Evolutionary conservation across 2,888 invertebrate species (phyloP), one percentile per base, ranked within the genome.

Genomic region (Troides helena): DNA sequence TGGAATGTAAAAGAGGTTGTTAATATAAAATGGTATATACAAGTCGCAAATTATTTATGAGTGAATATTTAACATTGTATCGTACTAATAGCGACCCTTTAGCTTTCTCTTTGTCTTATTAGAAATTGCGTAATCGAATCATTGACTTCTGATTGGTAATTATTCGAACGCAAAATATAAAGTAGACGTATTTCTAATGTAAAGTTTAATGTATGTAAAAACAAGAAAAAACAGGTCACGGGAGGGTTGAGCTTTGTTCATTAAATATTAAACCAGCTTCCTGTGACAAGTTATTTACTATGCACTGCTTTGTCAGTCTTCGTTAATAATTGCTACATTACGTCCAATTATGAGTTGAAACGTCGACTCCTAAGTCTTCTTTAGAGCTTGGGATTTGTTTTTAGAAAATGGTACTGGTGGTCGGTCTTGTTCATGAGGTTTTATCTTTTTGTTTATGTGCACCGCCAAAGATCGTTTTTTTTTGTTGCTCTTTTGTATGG

Each of bases 351-450:
- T 57, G 46, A 21, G 25, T 25, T 46, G 59, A 46, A 50, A 59
- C 23, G 30, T 65, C 23, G 58, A 65, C 59, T 18, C 30, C 46
- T 50, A 59, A 46, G 25, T 59, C 4, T 59, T 90, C 90, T 50
- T 18, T 18, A 18, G 50, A 50, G 12, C 50, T 50, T 18, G 10
- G 50, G 50, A 12, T 0, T 5, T 8, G 6, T 4, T 53, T n/a
- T 53, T 53, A 6, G 5, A 18, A 3, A n/a, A 8, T 14, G 46
- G 12, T 46, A 10, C 12, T 14, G 4, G 4, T 14, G 3, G 12
- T 46, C 2, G 12, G 46, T 10, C 12, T 46, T 14, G 14, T 14
- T 46, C 4, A 14, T 12, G 46, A 46, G 4, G 14, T 43, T n/a
- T 18, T 53, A 18, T 53, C n/a, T 17, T 46, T 12, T 46, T 43